phyloP scores from a whole-genome alignment of 2,113 vertebrate species.

The Synchiropus splendidus region DNA sequence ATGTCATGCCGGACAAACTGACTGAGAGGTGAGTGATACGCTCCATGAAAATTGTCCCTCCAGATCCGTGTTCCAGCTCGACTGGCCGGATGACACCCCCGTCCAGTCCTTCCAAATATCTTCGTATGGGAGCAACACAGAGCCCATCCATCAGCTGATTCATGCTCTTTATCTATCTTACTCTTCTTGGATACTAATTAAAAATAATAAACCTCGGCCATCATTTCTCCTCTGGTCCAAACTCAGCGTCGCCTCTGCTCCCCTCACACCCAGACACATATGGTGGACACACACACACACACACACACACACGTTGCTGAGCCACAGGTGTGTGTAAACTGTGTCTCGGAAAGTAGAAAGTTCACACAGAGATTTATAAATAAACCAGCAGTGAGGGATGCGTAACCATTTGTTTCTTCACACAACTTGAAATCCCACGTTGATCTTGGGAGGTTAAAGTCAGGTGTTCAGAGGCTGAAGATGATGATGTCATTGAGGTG shows the following conservation, averaged over 20 bases:
- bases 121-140: conserved; percentile 24
- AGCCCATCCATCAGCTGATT: conserved; percentile 43
- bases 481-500: conserved; percentile 30
- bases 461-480: conserved; percentile 58
- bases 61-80: no score
- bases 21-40: no score
- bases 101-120: conserved; percentile 7
- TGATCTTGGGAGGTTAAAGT: conserved; percentile 59
- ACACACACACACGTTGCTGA: conserved; percentile 14
- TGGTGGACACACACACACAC: conserved; percentile 18
- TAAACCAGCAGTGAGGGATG: conserved; percentile 31
- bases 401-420: conserved; percentile 24
- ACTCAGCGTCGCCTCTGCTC: conserved; percentile 51
- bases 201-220: conserved; percentile 60
- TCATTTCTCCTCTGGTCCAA: conserved; percentile 58
- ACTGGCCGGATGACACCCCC: conserved; percentile 7
- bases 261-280: conserved; percentile 34
- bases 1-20: no score
- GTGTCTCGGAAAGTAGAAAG: conserved; percentile 9
- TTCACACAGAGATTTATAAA: conserved; percentile 20
- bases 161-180: conserved; percentile 50
- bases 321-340: conserved; percentile 45
- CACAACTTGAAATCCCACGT: conserved; percentile 44
- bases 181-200: conserved; percentile 52
- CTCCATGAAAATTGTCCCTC: no score